Evolutionary conservation across 1,140 invertebrate genomes (phyloP).

Genomic region (Sminthurinus signatus): DNA sequence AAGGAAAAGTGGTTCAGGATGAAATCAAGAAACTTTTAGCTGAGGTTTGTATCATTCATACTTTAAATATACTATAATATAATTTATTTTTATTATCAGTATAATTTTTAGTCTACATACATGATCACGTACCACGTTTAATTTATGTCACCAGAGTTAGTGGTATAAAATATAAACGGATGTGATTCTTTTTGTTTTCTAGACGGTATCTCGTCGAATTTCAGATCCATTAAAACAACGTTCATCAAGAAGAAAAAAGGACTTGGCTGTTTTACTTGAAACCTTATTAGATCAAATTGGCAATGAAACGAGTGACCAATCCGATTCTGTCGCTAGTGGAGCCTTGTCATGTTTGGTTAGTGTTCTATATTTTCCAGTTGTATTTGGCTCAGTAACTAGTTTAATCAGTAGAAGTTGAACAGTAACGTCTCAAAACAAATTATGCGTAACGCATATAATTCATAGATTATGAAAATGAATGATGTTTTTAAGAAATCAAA

Average conservation of each 20-base stretch:
- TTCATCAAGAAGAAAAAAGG: conserved; percentile 61
- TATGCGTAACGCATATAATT: too few species aligned
- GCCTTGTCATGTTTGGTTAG: not conserved
- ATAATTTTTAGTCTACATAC: not conserved
- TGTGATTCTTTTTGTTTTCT: conserved; percentile 18
- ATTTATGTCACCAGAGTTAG: too few species aligned
- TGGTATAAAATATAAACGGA: conserved; percentile 15
- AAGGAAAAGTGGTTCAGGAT: conserved; percentile 57
- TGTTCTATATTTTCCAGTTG: conserved; percentile 3
- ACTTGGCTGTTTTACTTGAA: conserved; percentile 67
- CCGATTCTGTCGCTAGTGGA: conserved; percentile 21
- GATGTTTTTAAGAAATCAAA: too few species aligned
- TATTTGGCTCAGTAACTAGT: too few species aligned
- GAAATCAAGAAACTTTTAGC: conserved; percentile 62
- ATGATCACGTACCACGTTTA: conserved; percentile 4
- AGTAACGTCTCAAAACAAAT: too few species aligned
- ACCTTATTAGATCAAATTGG: conserved; percentile 59
- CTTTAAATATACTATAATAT: too few species aligned
- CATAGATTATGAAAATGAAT: too few species aligned
- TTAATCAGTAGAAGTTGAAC: too few species aligned
- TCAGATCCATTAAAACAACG: conserved; percentile 48
- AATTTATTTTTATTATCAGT: too few species aligned
- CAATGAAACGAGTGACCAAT: conserved; percentile 44
- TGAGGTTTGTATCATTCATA: conserved; percentile 51
- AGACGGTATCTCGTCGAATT: conserved; percentile 52